Conservation (phyloP, 2,888 invertebrate species). For the Ormyrus rosae region DNA sequence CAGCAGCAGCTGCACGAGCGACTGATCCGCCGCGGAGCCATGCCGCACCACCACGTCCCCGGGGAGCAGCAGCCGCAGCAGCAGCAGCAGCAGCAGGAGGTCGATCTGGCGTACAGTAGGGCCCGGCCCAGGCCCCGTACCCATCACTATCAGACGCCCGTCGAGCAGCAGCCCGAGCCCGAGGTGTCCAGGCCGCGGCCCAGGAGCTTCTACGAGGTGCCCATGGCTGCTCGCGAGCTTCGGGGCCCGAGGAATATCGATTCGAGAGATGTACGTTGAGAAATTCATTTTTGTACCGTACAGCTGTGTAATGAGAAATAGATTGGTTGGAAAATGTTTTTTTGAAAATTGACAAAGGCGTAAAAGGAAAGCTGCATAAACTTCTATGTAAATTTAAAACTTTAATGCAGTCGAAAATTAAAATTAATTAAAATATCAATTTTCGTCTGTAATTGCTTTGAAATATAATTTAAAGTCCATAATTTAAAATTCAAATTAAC, state of each 20-base stretch:
- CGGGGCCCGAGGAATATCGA: slow-evolving; percentile 69
- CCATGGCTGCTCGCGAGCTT: slow-evolving; percentile 68
- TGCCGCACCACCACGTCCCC: slow-evolving; percentile 51
- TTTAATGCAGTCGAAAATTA: too few species aligned
- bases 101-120: slow-evolving; percentile 62
- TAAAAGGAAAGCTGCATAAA: too few species aligned
- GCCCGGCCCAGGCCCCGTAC: slow-evolving; percentile 63
- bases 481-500: too few species aligned
- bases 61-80: not conserved
- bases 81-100: slow-evolving; percentile 47
- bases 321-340: too few species aligned
- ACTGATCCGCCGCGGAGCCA: slow-evolving; percentile 56
- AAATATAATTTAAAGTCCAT: too few species aligned
- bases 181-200: slow-evolving; percentile 70
- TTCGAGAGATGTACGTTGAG: slow-evolving; percentile 63
- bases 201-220: slow-evolving; percentile 73
- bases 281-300: too few species aligned
- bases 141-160: slow-evolving; percentile 68
- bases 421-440: too few species aligned
- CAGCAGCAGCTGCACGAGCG: slow-evolving; percentile 61
- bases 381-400: too few species aligned
- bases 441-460: too few species aligned
- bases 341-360: too few species aligned
- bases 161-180: slow-evolving; percentile 60
- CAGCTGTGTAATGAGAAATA: too few species aligned